These are phyloP conservation scores for Pilophorus perplexus DNA, from an alignment of 2,888 invertebrate species.

Conservation along the genomic window DNA sequence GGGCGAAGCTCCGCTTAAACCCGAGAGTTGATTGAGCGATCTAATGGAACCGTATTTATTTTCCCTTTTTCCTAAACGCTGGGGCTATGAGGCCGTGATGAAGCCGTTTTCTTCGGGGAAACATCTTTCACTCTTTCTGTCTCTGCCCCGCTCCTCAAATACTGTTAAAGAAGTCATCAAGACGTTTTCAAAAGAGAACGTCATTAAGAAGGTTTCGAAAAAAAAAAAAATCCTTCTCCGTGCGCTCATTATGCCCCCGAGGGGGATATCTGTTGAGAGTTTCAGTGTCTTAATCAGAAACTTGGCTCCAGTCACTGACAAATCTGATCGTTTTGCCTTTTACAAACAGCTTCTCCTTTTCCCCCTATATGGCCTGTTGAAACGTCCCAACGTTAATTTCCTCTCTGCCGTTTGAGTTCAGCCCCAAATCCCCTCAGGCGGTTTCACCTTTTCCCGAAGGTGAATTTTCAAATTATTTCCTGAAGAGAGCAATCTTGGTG, in stretches of 20 bases:
- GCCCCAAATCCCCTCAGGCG: too few relatives aligned
- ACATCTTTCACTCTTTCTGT: too few relatives aligned
- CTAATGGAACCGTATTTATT: constrained; percentile 38
- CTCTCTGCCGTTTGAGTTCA: constrained; percentile 18
- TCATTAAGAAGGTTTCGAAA: constrained; percentile 33
- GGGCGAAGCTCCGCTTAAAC: constrained; percentile 27
- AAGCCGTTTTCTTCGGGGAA: constrained; percentile 21
- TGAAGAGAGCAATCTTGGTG: too few relatives aligned
- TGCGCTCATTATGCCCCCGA: constrained; percentile 27
- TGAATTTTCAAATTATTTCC: constrained; percentile 24
- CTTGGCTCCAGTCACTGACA: constrained; percentile 33
- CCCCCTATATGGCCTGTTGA: constrained; percentile 30
- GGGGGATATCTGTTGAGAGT: constrained; percentile 32
- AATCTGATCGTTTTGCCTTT: constrained; percentile 38
- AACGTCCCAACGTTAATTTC: constrained; percentile 26
- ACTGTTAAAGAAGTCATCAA: constrained; percentile 40
- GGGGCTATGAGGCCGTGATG: constrained; percentile 12
- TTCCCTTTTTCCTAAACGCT: too few relatives aligned
- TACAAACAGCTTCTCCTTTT: constrained; percentile 28
- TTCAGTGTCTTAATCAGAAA: constrained; percentile 37
- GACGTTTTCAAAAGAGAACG: constrained; percentile 21
- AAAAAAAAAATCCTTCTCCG: too few relatives aligned
- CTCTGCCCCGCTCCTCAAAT: constrained; percentile 19
- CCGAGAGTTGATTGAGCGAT: constrained; percentile 37
- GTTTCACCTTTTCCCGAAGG: constrained; percentile 4